Evolutionary conservation across 1,140 invertebrate species (phyloP).

Genomic region (Anastrepha obliqua): DNA sequence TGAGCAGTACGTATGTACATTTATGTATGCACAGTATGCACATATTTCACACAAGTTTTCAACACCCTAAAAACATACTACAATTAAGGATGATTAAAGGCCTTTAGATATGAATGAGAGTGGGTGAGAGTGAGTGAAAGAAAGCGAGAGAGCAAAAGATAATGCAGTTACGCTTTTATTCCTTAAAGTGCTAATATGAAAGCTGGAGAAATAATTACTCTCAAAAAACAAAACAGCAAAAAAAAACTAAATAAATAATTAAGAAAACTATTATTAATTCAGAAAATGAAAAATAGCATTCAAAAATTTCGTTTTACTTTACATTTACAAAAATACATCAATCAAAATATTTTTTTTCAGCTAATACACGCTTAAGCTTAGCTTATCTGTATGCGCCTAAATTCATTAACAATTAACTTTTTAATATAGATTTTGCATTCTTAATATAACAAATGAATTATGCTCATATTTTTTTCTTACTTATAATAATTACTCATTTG

Average conservation of each 20-base stretch:
- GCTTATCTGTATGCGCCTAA: neutral
- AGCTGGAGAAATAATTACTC: too few relatives aligned
- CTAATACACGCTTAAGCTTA: neutral
- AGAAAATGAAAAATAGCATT: neutral
- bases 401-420: constrained; percentile 32
- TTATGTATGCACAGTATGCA: neutral
- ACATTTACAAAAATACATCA: neutral
- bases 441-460: constrained; percentile 1
- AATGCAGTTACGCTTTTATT: too few relatives aligned
- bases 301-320: neutral
- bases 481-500: neutral
- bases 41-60: neutral
- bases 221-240: neutral
- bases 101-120: too few relatives aligned
- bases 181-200: too few relatives aligned
- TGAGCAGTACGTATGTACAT: constrained; percentile 30
- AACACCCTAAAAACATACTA: neutral
- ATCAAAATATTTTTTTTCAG: neutral
- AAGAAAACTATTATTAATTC: neutral
- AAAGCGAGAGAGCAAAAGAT: too few relatives aligned
- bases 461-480: neutral
- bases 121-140: too few relatives aligned
- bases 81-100: too few relatives aligned
- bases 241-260: too few relatives aligned
- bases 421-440: neutral